Evolutionary conservation across 2,113 vertebrate species (phyloP), one percentile per base, ranked within the genome.

Genomic region (Cheilinus undulatus): DNA sequence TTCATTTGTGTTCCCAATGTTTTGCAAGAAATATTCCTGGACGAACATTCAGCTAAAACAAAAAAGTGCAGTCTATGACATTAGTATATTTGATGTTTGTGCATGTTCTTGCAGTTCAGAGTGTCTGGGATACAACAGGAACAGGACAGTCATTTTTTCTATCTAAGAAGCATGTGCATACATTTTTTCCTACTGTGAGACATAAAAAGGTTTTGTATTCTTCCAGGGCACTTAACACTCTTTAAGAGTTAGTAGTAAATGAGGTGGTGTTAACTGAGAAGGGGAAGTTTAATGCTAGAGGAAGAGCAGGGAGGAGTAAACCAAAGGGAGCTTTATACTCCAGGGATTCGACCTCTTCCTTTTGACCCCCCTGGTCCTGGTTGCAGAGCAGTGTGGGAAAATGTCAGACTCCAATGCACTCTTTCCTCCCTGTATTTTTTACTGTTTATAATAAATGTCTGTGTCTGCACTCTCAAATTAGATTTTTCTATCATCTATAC

Each of bases 331-430:
- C 27, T 61, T 69, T 28, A 40, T 67, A 58, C 85, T 61, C 68
- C 0, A 1, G 88, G 76, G 84, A 86, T 74, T 43, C 1, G 60
- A 32, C 81, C 77, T 76, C 69, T 80, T 67, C 34, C 43, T 59
- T 61, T n/a, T 86, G 70, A 81, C 79, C 70, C 73, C 60, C 38
- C 3, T 62, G 32, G 58, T 59, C 54, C 51, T 43, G 50, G 20
- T 13, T n/a, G 1, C 19, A 26, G 23, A 79, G 67, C 63, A 77
- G 65, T 66, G 85, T 91, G 89, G 89, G 91, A 91, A 91, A 84
- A 84, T 75, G 24, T 82, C 60, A 69, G 57, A 49, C 67, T 61
- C 20, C 2, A 26, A 32, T n/a, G 22, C 19, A 3, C 1, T 42
- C 40, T 64, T 59, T 10, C 36, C 40, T 23, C 23, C 38, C 7